Evolutionary conservation across 2,797 vertebrate species (phyloP).

Genomic region (Alectoris magna): DNA sequence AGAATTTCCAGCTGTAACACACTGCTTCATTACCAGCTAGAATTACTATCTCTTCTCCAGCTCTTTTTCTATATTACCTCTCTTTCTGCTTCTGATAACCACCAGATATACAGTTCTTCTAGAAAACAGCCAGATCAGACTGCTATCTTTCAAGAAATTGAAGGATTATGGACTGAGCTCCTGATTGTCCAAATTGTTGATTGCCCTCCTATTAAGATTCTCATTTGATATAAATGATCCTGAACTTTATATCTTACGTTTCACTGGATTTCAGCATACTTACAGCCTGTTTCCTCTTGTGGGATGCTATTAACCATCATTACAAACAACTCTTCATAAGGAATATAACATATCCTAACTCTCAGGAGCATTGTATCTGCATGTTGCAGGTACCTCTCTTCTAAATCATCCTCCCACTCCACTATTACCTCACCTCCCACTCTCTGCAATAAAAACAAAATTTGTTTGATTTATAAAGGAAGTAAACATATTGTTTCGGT

Average conservation of each 20-base stretch:
- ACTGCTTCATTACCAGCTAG: not conserved
- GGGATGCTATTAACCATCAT: slow-evolving; percentile 59
- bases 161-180: not conserved
- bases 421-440: slow-evolving; percentile 62
- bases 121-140: slow-evolving; percentile 40
- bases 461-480: slow-evolving; percentile 72
- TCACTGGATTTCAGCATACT: slow-evolving; percentile 18
- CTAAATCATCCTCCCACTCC: slow-evolving; percentile 68
- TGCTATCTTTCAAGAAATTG: slow-evolving; percentile 32
- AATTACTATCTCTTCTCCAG: slow-evolving; percentile 11
- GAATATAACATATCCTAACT: slow-evolving; percentile 49
- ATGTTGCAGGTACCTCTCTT: slow-evolving; percentile 52
- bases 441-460: slow-evolving; percentile 64
- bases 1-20: slow-evolving; percentile 9
- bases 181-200: slow-evolving; percentile 40
- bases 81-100: slow-evolving; percentile 38
- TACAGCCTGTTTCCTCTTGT: slow-evolving; percentile 34
- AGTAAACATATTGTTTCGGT: slow-evolving; percentile 61
- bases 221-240: slow-evolving; percentile 48
- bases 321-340: slow-evolving; percentile 53
- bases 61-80: not conserved
- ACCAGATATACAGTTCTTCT: not conserved
- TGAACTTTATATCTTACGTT: slow-evolving; percentile 31
- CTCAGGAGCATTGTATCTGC: slow-evolving; percentile 48
- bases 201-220: slow-evolving; percentile 44